Percentiles rank a stretch among this genome's conserved stretches.
Conservation (phyloP, 2,797 vertebrate species). For the Spinibarbus caldwelli region DNA sequence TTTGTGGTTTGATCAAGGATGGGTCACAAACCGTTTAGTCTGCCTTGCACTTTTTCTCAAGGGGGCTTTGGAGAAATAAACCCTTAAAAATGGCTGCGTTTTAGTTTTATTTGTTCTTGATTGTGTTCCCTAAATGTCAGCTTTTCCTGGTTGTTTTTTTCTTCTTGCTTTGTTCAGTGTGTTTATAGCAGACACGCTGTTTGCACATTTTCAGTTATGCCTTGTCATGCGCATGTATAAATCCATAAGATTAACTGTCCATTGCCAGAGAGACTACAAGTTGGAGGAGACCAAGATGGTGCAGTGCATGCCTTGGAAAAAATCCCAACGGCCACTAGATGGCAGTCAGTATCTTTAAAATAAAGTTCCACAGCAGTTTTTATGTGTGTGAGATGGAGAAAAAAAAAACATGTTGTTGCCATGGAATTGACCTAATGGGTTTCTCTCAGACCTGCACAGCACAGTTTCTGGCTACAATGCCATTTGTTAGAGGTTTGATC, state of each 20-base stretch:
- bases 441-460: slow-evolving; percentile 63
- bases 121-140: slow-evolving; percentile 27
- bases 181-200: background rate
- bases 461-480: slow-evolving; percentile 67
- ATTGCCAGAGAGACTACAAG: background rate
- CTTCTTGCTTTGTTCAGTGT: background rate
- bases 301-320: slow-evolving; percentile 44
- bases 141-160: slow-evolving; percentile 4
- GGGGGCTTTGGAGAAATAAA: slow-evolving; percentile 64
- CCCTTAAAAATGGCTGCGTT: slow-evolving; percentile 63
- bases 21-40: slow-evolving; percentile 69
- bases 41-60: slow-evolving; percentile 68
- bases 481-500: slow-evolving; percentile 73
- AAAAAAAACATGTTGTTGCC: slow-evolving; percentile 71
- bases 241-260: slow-evolving; percentile 1
- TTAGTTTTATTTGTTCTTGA: slow-evolving; percentile 54
- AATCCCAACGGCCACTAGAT: slow-evolving; percentile 74
- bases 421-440: slow-evolving; percentile 78
- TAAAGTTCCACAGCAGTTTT: slow-evolving; percentile 42
- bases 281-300: slow-evolving; percentile 40
- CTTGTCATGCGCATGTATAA: background rate
- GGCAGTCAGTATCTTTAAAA: slow-evolving; percentile 75
- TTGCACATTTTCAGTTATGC: background rate
- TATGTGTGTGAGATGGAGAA: slow-evolving; percentile 8
- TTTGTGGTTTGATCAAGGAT: slow-evolving; percentile 77